A percentile compares a stretch with the other conserved stretches of the same genome.
phyloP scores from a whole-genome alignment of 37 sponge, comb jelly and placozoan genomes.

The Ephydatia muelleri region DNA sequence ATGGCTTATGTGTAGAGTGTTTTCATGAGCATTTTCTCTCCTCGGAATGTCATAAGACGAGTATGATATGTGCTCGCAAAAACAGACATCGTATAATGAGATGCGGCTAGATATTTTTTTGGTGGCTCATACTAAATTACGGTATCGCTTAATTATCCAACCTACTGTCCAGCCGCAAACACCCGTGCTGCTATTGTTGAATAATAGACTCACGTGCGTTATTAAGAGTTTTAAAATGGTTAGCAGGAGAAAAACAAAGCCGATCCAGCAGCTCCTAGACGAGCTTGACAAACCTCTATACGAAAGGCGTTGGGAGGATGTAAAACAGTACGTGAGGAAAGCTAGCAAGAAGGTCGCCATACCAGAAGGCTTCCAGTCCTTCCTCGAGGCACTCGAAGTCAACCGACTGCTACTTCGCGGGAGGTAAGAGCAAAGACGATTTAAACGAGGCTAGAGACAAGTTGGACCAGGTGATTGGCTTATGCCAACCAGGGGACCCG shows the following conservation, averaged over 20 bases:
- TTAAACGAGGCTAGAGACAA: conserved; percentile 16
- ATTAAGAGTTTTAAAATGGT: not conserved
- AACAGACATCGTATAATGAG: no score
- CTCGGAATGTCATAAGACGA: no score
- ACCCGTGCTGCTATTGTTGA: no score
- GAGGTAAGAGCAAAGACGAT: not conserved
- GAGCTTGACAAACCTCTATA: conserved; percentile 63
- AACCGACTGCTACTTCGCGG: conserved; percentile 38
- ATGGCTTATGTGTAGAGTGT: no score
- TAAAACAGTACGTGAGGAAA: conserved; percentile 40
- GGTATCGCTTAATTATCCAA: no score
- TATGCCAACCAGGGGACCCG: conserved; percentile 33
- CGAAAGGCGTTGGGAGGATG: conserved; percentile 57
- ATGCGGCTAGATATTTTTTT: no score
- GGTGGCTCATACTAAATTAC: no score
- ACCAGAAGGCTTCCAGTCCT: conserved; percentile 25
- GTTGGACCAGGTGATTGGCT: conserved; percentile 21
- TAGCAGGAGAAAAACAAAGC: conserved; percentile 5
- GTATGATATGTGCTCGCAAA: no score
- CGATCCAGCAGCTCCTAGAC: conserved; percentile 5
- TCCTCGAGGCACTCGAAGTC: conserved; percentile 34
- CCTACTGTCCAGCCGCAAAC: no score
- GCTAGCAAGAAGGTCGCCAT: conserved; percentile 45
- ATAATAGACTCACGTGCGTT: not conserved
- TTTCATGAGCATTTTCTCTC: no score